phyloP scores from a whole-genome alignment of 1,140 invertebrate genomes.

The Neelides sp. region DNA sequence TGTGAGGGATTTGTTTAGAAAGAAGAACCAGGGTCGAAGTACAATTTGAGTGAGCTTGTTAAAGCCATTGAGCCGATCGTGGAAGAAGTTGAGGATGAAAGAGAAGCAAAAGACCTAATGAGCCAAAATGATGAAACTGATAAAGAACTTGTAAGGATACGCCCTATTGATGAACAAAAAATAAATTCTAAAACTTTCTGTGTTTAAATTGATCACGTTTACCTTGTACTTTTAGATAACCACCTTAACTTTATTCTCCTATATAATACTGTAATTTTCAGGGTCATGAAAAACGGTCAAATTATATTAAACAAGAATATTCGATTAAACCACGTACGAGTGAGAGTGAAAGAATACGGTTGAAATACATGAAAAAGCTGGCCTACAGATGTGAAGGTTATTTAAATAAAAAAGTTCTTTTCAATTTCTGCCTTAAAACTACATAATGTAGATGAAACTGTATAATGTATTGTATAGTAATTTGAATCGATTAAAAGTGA shows the following conservation, averaged over 20 bases:
- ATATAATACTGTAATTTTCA: no score
- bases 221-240: no score
- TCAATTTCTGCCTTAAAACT: not conserved
- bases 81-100: slow-evolving; percentile 22
- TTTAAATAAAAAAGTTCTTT: not conserved
- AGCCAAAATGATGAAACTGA: slow-evolving; percentile 15
- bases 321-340: not conserved
- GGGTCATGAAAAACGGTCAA: slow-evolving; percentile 11
- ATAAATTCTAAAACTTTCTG: not conserved
- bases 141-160: slow-evolving; percentile 15
- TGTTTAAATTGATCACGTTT: slow-evolving; percentile 5
- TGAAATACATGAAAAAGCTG: slow-evolving; percentile 21
- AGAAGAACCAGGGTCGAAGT: slow-evolving; percentile 6
- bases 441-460: not conserved
- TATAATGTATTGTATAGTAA: not conserved
- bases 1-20: no score
- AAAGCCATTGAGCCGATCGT: slow-evolving; percentile 11
- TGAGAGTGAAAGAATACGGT: slow-evolving; percentile 14
- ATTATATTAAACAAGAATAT: slow-evolving; percentile 15
- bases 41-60: slow-evolving; percentile 7
- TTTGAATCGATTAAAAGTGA: not conserved
- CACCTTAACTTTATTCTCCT: no score
- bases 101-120: slow-evolving; percentile 15
- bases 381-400: slow-evolving; percentile 28
- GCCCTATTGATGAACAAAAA: not conserved